These are phyloP conservation scores for Germaria angustata DNA, from an alignment of 2,888 invertebrate genomes.

Conservation along the genomic window DNA sequence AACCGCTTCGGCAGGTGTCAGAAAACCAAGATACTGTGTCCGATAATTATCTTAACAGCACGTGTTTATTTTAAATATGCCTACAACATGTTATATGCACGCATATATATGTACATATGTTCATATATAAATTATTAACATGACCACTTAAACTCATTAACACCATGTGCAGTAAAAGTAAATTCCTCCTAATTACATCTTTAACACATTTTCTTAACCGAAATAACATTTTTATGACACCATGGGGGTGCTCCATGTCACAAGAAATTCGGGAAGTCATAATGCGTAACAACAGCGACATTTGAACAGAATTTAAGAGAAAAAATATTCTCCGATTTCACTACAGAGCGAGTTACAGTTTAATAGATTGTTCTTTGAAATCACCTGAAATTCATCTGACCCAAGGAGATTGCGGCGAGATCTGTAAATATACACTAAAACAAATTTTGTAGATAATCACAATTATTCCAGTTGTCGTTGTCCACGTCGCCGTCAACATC, in stretches of 20 bases:
- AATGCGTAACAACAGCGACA: not conserved
- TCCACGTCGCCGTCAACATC: no score
- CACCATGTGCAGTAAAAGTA: slow-evolving; percentile 14
- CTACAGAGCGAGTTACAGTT: no score
- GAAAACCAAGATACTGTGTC: not conserved
- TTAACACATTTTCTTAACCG: not conserved
- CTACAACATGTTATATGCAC: no score
- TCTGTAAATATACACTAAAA: no score
- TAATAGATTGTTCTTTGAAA: no score
- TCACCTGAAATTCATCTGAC: no score
- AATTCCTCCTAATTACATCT: slow-evolving; percentile 2
- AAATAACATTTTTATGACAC: not conserved
- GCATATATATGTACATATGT: not conserved
- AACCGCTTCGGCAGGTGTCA: not conserved
- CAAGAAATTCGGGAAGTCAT: not conserved
- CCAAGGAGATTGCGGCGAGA: no score
- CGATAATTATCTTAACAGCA: slow-evolving; percentile 4
- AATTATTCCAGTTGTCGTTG: no score
- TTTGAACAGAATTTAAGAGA: not conserved
- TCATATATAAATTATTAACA: slow-evolving; percentile 5
- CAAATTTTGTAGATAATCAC: no score
- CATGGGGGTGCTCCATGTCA: slow-evolving; percentile 3
- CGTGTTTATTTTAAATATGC: not conserved
- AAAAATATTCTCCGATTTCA: no score
- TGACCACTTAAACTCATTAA: slow-evolving; percentile 45